Conservation (phyloP, 2,888 invertebrate species). For the Yponomeuta malinellus region DNA sequence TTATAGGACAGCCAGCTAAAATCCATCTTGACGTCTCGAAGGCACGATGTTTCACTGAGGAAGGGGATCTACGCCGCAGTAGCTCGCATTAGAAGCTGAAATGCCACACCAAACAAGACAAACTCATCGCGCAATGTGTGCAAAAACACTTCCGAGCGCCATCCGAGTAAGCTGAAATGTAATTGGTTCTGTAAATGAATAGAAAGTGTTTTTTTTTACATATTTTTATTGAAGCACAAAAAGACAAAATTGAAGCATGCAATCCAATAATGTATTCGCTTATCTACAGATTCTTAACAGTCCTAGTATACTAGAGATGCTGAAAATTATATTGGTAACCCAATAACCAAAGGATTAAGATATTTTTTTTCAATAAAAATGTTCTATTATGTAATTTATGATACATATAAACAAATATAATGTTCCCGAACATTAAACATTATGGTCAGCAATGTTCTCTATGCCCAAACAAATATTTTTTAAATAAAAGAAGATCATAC, state of each 20-base stretch:
- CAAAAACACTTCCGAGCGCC: conserved; percentile 39
- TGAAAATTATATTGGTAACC: conserved; percentile 8
- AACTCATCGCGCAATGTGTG: conserved; percentile 58
- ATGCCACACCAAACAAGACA: conserved; percentile 45
- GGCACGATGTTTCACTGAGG: no score
- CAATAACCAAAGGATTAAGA: conserved; percentile 2
- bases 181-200: conserved; percentile 26
- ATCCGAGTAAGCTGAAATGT: neutral
- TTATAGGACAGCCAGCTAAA: no score
- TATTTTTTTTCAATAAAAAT: neutral
- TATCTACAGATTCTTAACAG: conserved; percentile 7
- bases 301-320: neutral
- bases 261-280: conserved; percentile 15
- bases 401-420: conserved; percentile 21
- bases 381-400: neutral
- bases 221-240: conserved; percentile 67
- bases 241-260: conserved; percentile 63
- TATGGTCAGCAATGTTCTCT: neutral
- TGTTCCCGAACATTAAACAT: conserved; percentile 18
- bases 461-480: neutral
- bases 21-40: no score
- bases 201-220: conserved; percentile 30
- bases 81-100: conserved; percentile 37
- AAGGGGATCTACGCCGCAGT: no score
- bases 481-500: conserved; percentile 14